Evolutionary conservation across 2,888 invertebrate species (phyloP), one percentile per base, ranked within the genome.

Genomic region (Epistrophe grossulariae): DNA sequence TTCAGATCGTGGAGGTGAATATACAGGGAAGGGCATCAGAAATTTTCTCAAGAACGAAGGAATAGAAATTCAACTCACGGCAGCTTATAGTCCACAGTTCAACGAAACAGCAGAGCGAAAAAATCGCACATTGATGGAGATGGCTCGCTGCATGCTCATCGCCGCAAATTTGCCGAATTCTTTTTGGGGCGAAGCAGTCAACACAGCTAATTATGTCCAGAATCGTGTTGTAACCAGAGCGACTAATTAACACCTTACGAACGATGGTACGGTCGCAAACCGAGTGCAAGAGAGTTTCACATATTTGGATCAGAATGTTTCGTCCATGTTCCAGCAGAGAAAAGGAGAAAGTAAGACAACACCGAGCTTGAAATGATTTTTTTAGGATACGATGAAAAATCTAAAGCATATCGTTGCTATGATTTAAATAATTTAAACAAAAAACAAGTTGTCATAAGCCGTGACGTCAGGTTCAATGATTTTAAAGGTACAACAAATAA

Each of bases 121-220:
- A 1, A 76, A 76, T 19, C 24, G 66, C 5, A 70, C 68, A 3
- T 38, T 68, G 13, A 24, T 59, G 9, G 68, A 60, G 19, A 68
- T 76, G 76, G 57, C 55, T 7, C 40, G 57, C 10, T 50, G 76
- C n/a, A 19, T 68, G 50, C 17, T 38, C 13, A 19, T 68, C 11
- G 31, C 60, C 50, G 35, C 24, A 2, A 40, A 52, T 19, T 28
- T 68, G 9, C 55, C 74, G 10, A 50, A 68, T 19, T 38, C 35
- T 1, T 59, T 77, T 57, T 76, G 66, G 76, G 66, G 38, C 0
- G 68, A 77, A 17, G 24, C 68, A 38, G 28, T 77, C 3, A 13
- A 9, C 8, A 68, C 68, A 40, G 60, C 60, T 19, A 60, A 60
- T 40, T 59, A 11, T 38, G 38, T 57, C 31, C 35, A 57, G 17